phyloP scores from a whole-genome alignment of 2,888 invertebrate species.

The Melanchra persicariae region DNA sequence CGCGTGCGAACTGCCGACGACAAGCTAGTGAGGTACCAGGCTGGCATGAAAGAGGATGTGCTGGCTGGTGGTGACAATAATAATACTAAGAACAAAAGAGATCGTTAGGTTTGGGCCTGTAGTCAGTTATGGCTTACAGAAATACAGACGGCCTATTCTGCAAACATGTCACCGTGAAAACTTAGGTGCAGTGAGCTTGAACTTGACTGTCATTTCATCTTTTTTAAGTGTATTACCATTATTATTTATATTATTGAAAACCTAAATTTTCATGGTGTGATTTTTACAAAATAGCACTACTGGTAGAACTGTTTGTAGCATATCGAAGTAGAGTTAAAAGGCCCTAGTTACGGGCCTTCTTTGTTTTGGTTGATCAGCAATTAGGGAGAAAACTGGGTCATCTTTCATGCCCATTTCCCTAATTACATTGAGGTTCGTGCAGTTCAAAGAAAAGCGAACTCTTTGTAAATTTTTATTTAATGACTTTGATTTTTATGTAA shows the following conservation, averaged over 20 bases:
- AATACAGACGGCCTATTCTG: background rate
- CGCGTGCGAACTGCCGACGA: conserved; percentile 82
- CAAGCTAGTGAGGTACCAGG: conserved; percentile 80
- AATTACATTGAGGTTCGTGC: conserved; percentile 2
- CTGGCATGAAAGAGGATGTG: conserved; percentile 75
- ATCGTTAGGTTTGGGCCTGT: conserved; percentile 64
- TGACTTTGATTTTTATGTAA: no score
- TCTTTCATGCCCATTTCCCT: background rate
- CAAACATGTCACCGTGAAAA: no score
- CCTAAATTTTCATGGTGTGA: background rate
- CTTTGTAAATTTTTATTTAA: conserved; percentile 1
- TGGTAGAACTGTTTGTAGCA: background rate
- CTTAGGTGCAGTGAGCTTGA: no score
- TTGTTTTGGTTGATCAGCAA: conserved; percentile 19
- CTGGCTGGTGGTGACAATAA: conserved; percentile 83
- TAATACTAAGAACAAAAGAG: conserved; percentile 70
- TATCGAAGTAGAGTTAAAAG: background rate
- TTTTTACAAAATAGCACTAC: no score
- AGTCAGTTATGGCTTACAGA: background rate
- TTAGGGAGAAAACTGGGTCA: conserved; percentile 11
- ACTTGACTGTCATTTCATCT: no score
- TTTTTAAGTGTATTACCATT: no score
- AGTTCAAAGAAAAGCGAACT: conserved; percentile 4
- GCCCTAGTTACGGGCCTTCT: conserved; percentile 5
- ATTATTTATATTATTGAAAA: no score